phyloP scores from a whole-genome alignment of 1,140 invertebrate species.

The Pogonus chalceus region DNA sequence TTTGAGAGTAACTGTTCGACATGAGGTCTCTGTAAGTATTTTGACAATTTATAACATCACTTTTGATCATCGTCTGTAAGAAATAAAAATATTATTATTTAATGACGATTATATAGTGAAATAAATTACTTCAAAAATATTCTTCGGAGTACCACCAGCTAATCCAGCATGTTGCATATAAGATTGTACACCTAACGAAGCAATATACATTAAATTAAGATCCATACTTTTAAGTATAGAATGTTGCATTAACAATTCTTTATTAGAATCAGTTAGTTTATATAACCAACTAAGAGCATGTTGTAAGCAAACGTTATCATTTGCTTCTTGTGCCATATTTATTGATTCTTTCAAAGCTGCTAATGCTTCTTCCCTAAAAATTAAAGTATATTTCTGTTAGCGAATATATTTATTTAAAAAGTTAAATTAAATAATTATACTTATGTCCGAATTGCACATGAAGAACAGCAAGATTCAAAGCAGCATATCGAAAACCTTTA shows the following conservation, averaged over 20 bases:
- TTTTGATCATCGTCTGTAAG: slow-evolving; percentile 67
- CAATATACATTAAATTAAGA: slow-evolving; percentile 47
- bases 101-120: too few relatives aligned
- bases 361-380: slow-evolving; percentile 59
- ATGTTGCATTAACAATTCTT: slow-evolving; percentile 44
- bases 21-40: slow-evolving; percentile 73
- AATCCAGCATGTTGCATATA: slow-evolving; percentile 41
- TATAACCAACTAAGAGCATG: slow-evolving; percentile 75
- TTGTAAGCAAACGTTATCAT: slow-evolving; percentile 75
- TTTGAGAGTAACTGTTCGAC: slow-evolving; percentile 64
- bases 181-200: slow-evolving; percentile 53
- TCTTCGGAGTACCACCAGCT: slow-evolving; percentile 30
- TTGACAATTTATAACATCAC: slow-evolving; percentile 75
- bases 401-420: slow-evolving; percentile 3
- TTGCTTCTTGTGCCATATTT: slow-evolving; percentile 76
- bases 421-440: slow-evolving; percentile 40
- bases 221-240: slow-evolving; percentile 50
- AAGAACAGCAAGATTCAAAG: slow-evolving; percentile 77
- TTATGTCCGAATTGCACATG: slow-evolving; percentile 79
- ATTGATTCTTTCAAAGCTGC: slow-evolving; percentile 75
- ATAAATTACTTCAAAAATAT: slow-evolving; percentile 39
- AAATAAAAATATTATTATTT: slow-evolving; percentile 21
- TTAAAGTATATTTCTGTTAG: slow-evolving; percentile 12
- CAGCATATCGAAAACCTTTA: slow-evolving; percentile 75
- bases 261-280: slow-evolving; percentile 39